Conservation (phyloP, 2,797 vertebrate genomes). For the Lepilemur ruficaudatus region DNA sequence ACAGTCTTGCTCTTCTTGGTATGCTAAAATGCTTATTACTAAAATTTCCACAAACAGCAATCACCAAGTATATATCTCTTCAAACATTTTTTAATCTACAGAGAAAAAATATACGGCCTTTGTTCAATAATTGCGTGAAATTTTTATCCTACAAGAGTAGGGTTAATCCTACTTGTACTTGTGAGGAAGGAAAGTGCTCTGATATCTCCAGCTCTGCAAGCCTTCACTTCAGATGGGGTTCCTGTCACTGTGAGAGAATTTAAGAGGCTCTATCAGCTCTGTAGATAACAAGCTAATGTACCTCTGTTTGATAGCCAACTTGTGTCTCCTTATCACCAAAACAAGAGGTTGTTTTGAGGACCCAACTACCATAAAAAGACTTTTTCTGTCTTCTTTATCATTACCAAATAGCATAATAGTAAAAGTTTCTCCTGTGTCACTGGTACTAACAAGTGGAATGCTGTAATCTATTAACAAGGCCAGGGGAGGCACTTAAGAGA, state of each 20-base stretch:
- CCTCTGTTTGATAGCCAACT: constrained; percentile 71
- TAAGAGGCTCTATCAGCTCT: constrained; percentile 66
- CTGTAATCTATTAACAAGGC: constrained; percentile 86
- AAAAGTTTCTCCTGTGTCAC: constrained; percentile 54
- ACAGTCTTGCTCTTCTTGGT: neutral
- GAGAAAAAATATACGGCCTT: neutral
- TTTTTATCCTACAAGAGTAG: constrained; percentile 65
- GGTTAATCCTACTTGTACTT: constrained; percentile 76
- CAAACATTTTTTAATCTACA: neutral
- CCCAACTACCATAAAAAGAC: constrained; percentile 83
- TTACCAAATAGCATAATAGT: constrained; percentile 62
- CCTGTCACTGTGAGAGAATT: constrained; percentile 78
- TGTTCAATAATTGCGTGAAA: neutral
- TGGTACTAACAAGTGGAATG: constrained; percentile 84
- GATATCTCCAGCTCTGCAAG: constrained; percentile 79
- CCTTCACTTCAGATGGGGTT: constrained; percentile 79
- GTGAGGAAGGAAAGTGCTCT: constrained; percentile 77
- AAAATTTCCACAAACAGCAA: neutral
- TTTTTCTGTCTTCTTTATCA: constrained; percentile 80
- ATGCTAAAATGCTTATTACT: neutral
- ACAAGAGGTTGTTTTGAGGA: constrained; percentile 75
- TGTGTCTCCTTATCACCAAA: constrained; percentile 82
- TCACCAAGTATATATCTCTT: neutral
- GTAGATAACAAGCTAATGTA: constrained; percentile 75
- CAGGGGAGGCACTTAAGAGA: constrained; percentile 83